Evolutionary conservation across 1,140 invertebrate species (phyloP).

Genomic region (Macrocentrus cingulum): DNA sequence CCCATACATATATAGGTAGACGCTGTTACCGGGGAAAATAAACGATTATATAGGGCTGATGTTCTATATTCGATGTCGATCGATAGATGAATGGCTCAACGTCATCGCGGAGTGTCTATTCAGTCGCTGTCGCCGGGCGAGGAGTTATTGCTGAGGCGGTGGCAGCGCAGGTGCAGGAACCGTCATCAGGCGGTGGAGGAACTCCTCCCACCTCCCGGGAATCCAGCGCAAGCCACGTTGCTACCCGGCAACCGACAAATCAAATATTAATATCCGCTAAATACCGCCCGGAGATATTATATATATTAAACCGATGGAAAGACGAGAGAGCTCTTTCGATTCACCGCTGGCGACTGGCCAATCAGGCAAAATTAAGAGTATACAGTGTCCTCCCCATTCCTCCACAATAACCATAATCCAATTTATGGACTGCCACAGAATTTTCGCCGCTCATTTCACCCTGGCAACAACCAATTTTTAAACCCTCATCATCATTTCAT

Average conservation of each 20-base stretch:
- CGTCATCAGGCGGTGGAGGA: constrained; percentile 12
- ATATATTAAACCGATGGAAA: constrained; percentile 14
- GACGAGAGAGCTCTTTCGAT: too few relatives aligned
- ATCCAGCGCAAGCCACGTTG: constrained; percentile 29
- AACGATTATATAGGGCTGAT: constrained; percentile 18
- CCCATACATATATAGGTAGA: neutral
- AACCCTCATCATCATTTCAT: too few relatives aligned
- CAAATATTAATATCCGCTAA: constrained; percentile 38
- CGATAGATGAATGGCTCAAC: constrained; percentile 28
- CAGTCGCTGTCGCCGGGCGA: constrained; percentile 25
- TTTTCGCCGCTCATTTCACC: too few relatives aligned
- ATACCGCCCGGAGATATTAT: constrained; percentile 21
- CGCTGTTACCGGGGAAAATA: constrained; percentile 4
- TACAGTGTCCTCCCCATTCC: too few relatives aligned
- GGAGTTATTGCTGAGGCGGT: neutral
- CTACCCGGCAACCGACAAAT: constrained; percentile 38
- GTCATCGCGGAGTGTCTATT: constrained; percentile 23
- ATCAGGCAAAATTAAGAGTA: too few relatives aligned
- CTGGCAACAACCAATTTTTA: too few relatives aligned
- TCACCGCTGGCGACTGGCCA: too few relatives aligned
- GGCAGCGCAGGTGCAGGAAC: constrained; percentile 13
- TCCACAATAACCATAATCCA: too few relatives aligned
- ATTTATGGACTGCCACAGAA: too few relatives aligned
- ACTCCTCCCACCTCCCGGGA: constrained; percentile 21
- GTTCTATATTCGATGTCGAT: constrained; percentile 25